Conservation (phyloP, 2,113 vertebrate species). For the Ptychochromis oligacanthus region DNA sequence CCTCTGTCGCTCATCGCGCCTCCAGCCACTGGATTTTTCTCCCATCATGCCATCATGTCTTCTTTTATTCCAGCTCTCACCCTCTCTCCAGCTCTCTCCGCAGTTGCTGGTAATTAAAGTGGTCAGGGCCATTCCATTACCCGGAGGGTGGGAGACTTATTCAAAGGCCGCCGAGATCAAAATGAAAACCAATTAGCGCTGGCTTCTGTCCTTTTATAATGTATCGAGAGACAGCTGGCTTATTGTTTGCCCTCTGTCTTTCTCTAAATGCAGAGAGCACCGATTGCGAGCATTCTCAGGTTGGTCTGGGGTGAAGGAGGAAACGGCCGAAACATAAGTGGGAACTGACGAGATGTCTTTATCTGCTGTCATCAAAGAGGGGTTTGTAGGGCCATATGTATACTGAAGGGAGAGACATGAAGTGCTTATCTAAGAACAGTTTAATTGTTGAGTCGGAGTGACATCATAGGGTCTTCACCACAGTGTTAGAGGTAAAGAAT, state of each 20-base stretch:
- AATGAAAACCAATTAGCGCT: conserved; percentile 76
- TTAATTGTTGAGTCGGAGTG: neutral
- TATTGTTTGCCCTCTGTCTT: conserved; percentile 44
- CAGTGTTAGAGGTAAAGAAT: neutral
- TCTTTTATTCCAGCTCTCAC: conserved; percentile 21
- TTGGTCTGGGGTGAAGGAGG: conserved; percentile 48
- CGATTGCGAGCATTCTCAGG: conserved; percentile 2
- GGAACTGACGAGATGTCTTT: conserved; percentile 1
- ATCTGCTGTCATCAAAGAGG: conserved; percentile 8
- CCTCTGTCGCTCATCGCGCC: conserved; percentile 6
- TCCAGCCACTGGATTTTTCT: conserved; percentile 14
- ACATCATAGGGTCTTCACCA: neutral
- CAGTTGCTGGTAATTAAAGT: conserved; percentile 67
- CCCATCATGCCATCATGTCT: conserved; percentile 25
- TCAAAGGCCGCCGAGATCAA: conserved; percentile 70
- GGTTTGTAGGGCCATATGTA: neutral
- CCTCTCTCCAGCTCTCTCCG: conserved; percentile 17
- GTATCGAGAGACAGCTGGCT: conserved; percentile 31
- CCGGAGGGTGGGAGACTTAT: conserved; percentile 61
- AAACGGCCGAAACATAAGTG: conserved; percentile 21
- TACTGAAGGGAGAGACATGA: conserved; percentile 8
- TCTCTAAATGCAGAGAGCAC: conserved; percentile 19
- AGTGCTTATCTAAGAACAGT: neutral
- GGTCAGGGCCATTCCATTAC: conserved; percentile 60
- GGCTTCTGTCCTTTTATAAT: conserved; percentile 64